Conservation (phyloP, 1,140 invertebrate species). For the Pantala flavescens region DNA sequence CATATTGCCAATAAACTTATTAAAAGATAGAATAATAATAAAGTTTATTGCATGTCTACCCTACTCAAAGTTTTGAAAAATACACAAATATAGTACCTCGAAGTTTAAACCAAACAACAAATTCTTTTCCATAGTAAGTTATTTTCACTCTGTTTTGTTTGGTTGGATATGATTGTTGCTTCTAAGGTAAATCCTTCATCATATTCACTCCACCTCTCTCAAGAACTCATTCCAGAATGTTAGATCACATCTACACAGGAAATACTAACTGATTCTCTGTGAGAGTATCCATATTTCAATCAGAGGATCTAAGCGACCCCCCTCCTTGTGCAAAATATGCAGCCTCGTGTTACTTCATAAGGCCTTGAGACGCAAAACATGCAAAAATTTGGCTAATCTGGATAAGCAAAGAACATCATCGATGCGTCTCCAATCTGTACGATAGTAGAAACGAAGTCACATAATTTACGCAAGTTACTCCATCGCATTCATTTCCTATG, state of each 20-base stretch:
- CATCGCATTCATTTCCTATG: neutral
- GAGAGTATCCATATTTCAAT: neutral
- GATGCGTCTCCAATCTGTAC: neutral
- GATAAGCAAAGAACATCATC: neutral
- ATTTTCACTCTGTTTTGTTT: no score
- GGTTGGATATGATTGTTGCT: neutral
- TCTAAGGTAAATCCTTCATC: neutral
- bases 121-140: no score
- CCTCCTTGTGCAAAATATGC: neutral
- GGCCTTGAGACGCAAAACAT: neutral
- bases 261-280: neutral
- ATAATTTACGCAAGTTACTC: neutral
- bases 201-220: neutral
- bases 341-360: neutral
- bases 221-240: neutral
- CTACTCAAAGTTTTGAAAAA: no score
- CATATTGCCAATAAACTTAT: no score
- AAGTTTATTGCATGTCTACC: no score
- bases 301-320: neutral
- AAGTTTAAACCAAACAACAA: no score
- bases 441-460: neutral
- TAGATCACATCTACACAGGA: neutral
- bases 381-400: neutral
- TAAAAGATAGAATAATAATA: no score
- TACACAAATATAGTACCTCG: no score